Evolutionary conservation across 2,113 vertebrate species (phyloP), one percentile per base, ranked within the genome.

Genomic region (Buteo buteo): DNA sequence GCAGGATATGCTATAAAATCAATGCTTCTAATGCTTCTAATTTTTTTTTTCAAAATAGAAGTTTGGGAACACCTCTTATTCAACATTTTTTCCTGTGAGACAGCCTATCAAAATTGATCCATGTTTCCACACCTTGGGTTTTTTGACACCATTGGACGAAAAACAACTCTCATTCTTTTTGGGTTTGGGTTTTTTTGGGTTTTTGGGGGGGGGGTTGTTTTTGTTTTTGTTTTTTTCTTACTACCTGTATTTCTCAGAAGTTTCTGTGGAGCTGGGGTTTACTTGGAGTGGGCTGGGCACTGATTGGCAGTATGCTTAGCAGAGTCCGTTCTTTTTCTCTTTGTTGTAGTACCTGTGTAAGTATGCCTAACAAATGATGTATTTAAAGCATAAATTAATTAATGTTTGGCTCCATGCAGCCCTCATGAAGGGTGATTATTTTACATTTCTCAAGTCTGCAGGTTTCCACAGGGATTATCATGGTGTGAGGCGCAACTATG

Each of bases 401-500:
- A 32, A 16, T 16, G 18, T 71, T 64, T 45, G 61, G 28, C 42
- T 77, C 28, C 20, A 3, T 13, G 32, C 36, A 69, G 74, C 36
- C 54, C 25, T 69, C 12, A 1, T 28, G 36, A 45, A 64, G 76
- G 49, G 36, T 9, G 55, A 11, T 50, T 31, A 32, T 29, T 47
- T 64, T 4, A 25, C 18, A 13, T 74, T 44, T 69, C 61, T 88
- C 49, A 24, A 57, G 17, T 9, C 55, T 7, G 15, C 38, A 10
- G 1, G 0, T 50, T 67, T 22, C 62, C 2, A 0, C 38, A 17
- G 50, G 55, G 29, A 40, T 20, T 34, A 34, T 31, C 5, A 1
- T 25, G 32, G 54, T 2, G 7, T 29, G 22, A 44, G 47, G 32
- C 0, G 0, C 12, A 21, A 8, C 42, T 36, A 1, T 1, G 1